Conservation (phyloP, 2,888 invertebrate species). For the Spilarctia lutea region DNA sequence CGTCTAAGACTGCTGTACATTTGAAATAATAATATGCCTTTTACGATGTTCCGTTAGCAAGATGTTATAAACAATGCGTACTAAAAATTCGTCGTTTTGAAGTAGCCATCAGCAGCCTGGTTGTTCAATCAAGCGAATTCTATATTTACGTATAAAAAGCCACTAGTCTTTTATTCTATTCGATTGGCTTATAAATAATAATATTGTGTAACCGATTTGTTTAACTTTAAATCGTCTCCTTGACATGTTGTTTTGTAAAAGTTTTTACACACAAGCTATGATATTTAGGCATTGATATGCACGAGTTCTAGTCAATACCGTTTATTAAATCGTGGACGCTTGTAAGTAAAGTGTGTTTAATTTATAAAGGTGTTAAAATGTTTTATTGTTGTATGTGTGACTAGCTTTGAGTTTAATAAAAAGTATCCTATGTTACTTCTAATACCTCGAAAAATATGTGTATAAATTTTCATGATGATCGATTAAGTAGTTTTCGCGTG, state of each 20-base stretch:
- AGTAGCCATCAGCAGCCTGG: background rate
- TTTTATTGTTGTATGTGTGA: background rate
- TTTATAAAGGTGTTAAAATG: background rate
- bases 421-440: too few relatives aligned
- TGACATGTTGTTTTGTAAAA: constrained; percentile 49
- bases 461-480: too few relatives aligned
- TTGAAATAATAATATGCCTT: background rate
- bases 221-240: constrained; percentile 40
- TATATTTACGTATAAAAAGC: background rate
- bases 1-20: too few relatives aligned
- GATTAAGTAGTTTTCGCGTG: too few relatives aligned
- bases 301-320: constrained; percentile 36
- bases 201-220: constrained; percentile 33
- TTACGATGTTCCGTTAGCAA: background rate
- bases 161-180: constrained; percentile 26
- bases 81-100: background rate
- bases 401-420: too few relatives aligned
- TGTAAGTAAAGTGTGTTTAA: constrained; percentile 19
- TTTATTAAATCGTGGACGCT: constrained; percentile 37
- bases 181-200: constrained; percentile 31
- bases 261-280: constrained; percentile 36
- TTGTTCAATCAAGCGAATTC: background rate
- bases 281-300: constrained; percentile 47
- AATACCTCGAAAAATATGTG: too few relatives aligned
- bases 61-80: background rate